Percentiles rank a stretch among this genome's conserved stretches.
Conservation (phyloP, 2,113 vertebrate species). For the Elanus axillaris region DNA sequence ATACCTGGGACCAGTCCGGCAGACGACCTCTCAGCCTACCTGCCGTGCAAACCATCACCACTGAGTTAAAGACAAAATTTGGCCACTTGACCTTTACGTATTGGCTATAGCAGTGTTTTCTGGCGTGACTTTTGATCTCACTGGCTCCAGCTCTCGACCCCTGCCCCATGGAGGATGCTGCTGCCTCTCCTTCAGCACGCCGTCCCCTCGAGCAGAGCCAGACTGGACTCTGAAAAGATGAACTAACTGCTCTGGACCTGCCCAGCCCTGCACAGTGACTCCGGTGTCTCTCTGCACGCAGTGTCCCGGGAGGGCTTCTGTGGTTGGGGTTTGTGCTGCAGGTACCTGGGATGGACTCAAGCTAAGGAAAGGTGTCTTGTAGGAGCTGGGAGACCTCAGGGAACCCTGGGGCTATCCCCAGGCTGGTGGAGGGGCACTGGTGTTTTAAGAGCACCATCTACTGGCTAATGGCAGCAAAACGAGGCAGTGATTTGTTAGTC, state of each 20-base stretch:
- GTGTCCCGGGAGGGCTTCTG: neutral
- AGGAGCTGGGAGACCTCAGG: neutral
- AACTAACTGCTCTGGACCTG: neutral
- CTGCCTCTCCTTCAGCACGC: neutral
- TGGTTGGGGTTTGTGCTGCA: neutral
- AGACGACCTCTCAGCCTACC: neutral
- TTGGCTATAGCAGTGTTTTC: neutral
- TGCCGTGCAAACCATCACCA: accelerated
- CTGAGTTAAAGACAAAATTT: neutral
- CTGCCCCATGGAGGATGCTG: neutral
- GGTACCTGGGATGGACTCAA: neutral
- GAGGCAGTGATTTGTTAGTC: neutral
- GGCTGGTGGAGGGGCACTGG: neutral
- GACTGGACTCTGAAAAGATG: neutral
- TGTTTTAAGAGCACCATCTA: neutral
- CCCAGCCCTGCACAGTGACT: neutral
- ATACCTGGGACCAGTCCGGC: no score
- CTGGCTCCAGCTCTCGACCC: neutral
- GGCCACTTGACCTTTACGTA: neutral
- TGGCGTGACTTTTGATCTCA: neutral
- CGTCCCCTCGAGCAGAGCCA: neutral
- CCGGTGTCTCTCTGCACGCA: accelerated
- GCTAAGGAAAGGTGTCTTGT: neutral
- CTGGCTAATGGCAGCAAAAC: neutral
- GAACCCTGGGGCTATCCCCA: no score